These are phyloP conservation scores for Lithobates sylvaticus DNA, from an alignment of 2,797 vertebrate genomes.

Conservation along the genomic window DNA sequence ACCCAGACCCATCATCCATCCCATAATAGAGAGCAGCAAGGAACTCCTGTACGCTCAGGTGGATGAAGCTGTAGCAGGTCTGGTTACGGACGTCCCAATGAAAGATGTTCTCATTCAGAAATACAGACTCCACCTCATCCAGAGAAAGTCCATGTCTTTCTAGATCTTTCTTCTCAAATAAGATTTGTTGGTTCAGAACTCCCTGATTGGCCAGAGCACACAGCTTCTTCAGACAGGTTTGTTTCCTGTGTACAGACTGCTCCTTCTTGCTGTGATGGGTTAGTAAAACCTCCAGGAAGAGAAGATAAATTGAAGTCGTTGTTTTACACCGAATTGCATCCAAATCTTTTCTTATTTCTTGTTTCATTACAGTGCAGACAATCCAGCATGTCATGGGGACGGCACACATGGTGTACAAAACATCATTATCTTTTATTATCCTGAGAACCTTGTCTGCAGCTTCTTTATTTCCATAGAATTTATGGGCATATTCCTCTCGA, in stretches of 20 bases:
- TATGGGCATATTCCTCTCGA: slow-evolving; percentile 64
- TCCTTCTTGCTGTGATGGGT: too few relatives aligned
- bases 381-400: slow-evolving; percentile 62
- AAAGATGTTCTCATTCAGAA: slow-evolving; percentile 62
- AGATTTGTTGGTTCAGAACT: too few relatives aligned
- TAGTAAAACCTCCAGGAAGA: too few relatives aligned
- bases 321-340: too few relatives aligned
- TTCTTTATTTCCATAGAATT: background rate
- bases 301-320: too few relatives aligned
- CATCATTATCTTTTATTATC: slow-evolving; percentile 26
- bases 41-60: slow-evolving; percentile 66
- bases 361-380: slow-evolving; percentile 66
- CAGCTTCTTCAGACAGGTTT: too few relatives aligned
- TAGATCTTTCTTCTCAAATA: too few relatives aligned
- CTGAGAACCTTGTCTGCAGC: background rate
- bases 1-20: background rate
- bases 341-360: slow-evolving; percentile 32
- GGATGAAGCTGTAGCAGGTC: slow-evolving; percentile 63
- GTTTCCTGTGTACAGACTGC: too few relatives aligned
- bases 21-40: slow-evolving; percentile 67
- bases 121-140: slow-evolving; percentile 55
- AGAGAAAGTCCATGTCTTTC: background rate
- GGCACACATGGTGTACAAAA: slow-evolving; percentile 56
- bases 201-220: too few relatives aligned
- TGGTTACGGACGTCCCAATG: slow-evolving; percentile 59